Evolutionary conservation across 1,140 invertebrate species (phyloP).

Genomic region (Polypedilum vanderplanki): DNA sequence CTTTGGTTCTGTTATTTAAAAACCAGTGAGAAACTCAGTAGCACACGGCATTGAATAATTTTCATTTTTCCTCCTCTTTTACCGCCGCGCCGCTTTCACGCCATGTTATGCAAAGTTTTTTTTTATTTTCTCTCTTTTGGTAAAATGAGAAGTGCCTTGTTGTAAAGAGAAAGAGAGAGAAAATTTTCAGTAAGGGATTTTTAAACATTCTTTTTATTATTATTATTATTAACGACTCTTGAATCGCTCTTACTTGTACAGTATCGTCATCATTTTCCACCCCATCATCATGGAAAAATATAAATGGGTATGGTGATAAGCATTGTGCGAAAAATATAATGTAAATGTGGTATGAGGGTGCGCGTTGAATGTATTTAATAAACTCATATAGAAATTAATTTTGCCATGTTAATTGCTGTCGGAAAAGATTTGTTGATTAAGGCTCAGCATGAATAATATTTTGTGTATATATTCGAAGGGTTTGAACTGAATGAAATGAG

Average conservation of each 20-base stretch:
- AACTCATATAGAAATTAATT: conserved; percentile 28
- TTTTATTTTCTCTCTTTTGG: neutral
- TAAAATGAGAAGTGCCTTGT: neutral
- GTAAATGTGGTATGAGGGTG: neutral
- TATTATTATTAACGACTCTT: conserved; percentile 25
- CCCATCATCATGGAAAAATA: neutral
- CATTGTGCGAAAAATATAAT: conserved; percentile 2
- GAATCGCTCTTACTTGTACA: neutral
- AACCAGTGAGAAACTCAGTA: conserved; percentile 3
- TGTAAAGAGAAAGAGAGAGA: neutral
- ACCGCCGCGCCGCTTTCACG: neutral
- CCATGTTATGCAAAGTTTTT: neutral
- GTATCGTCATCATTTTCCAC: neutral
- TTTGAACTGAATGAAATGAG: too few relatives aligned
- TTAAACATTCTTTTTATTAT: conserved; percentile 25
- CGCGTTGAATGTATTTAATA: conserved; percentile 15
- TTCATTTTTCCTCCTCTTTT: neutral
- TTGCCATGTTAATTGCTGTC: conserved; percentile 25
- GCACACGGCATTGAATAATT: conserved; percentile 17
- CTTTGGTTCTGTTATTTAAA: conserved; percentile 7
- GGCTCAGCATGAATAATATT: conserved; percentile 11
- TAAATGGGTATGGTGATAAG: neutral
- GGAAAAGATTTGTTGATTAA: conserved; percentile 25
- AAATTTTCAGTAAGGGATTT: neutral
- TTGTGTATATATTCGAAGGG: neutral